A percentile compares a stretch with the other conserved stretches of the same genome.
Evolutionary conservation across 2,888 invertebrate species (phyloP).

Genomic region (Volucella inanis): DNA sequence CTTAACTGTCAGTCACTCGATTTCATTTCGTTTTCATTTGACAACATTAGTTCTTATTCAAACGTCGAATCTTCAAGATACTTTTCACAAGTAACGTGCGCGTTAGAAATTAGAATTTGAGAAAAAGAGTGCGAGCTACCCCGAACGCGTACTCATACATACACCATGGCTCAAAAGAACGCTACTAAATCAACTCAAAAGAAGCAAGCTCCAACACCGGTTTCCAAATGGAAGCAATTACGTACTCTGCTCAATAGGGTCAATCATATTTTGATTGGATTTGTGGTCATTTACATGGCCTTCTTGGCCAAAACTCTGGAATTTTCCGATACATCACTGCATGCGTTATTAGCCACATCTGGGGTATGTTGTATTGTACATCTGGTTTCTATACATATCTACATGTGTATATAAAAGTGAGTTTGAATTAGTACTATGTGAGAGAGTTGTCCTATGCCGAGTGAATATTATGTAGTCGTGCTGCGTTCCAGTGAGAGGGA

Average conservation of each 20-base stretch:
- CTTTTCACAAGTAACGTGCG: background rate
- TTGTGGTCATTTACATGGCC: conserved; percentile 79
- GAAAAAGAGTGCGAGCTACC: no score
- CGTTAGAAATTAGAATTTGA: conserved; percentile 3
- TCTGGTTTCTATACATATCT: background rate
- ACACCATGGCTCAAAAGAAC: conserved; percentile 57
- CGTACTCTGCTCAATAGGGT: conserved; percentile 80
- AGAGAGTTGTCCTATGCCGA: conserved; percentile 15
- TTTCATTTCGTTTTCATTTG: conserved; percentile 37
- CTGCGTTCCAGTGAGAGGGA: background rate
- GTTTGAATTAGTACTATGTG: conserved; percentile 1
- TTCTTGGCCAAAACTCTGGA: conserved; percentile 79
- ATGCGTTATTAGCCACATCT: conserved; percentile 80
- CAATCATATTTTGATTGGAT: conserved; percentile 81
- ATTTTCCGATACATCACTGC: conserved; percentile 80
- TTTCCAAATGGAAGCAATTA: conserved; percentile 77
- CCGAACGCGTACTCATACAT: background rate
- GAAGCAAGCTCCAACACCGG: conserved; percentile 25
- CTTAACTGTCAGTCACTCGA: conserved; percentile 36
- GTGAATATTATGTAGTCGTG: conserved; percentile 19
- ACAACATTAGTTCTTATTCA: conserved; percentile 46
- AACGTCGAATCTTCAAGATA: conserved; percentile 36
- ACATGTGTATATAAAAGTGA: background rate
- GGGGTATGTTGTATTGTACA: conserved; percentile 78
- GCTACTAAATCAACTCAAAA: conserved; percentile 33